Evolutionary conservation across 1,140 invertebrate species (phyloP), one percentile per base, ranked within the genome.

Genomic region (Eumaeus atala): DNA sequence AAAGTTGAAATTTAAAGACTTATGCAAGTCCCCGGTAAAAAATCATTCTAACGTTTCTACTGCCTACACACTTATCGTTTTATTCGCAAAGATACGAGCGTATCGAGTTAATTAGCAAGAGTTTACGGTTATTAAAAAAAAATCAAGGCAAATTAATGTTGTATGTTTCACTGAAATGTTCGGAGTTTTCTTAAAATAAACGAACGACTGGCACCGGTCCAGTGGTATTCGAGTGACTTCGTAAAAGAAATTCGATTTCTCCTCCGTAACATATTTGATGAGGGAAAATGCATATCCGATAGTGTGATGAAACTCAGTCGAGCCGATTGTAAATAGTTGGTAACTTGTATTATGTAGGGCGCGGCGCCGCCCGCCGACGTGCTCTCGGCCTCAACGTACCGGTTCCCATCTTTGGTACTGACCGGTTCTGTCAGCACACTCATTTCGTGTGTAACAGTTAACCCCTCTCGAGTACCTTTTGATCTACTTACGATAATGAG

Each of bases 371-470:
- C 72, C 68, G 71, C 48, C 65, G 63, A 58, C 63, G 61, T 67
- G 59, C 57, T 58, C 58, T 73, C 73, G 78, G 70, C 78, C 80
- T 81, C 78, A 75, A 71, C 77, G 70, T 72, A 73, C 77, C 78
- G 72, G 77, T 81, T 81, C 64, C 83, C 83, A 78, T 86, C 76
- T 84, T 86, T 77, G 83, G 83, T 53, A 64, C 63, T 67, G 73
- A 84, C 83, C 78, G 83, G 80, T 86, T 85, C 16, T 72, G 62
- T 63, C 59, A 69, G 67, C 71, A 70, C 65, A 70, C 62, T 64
- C 67, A 70, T 60, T 65, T 70, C 67, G 64, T 66, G 70, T 61
- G 53, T 70, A 72, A 78, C 70, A 77, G 68, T 77, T 72, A 74
- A 67, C 70, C 66, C 61, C 61, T 66, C 64, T 66, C 21, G 49